Conservation (phyloP, 2,113 vertebrate species). For the Phaetusa simplex region DNA sequence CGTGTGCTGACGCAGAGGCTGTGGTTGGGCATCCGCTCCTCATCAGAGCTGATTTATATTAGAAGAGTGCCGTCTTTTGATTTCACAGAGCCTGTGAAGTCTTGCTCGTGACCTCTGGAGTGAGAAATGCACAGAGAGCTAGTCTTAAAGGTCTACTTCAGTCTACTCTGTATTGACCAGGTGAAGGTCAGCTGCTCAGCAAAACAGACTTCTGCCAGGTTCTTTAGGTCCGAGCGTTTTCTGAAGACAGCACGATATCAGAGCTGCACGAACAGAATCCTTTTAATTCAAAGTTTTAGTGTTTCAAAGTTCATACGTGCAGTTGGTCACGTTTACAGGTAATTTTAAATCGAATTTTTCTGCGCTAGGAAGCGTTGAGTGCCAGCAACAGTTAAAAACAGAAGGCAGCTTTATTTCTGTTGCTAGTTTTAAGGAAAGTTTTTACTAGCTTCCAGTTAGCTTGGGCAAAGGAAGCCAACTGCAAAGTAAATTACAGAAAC, state of each 20-base stretch:
- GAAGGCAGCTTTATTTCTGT: not conserved
- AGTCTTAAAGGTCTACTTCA: not conserved
- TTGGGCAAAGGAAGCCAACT: not conserved
- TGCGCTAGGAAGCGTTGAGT: not conserved
- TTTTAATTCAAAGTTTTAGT: not conserved
- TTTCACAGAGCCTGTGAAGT: not conserved
- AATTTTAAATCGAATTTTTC: not conserved
- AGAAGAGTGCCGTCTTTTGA: not conserved
- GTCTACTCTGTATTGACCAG: not conserved
- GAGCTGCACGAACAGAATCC: not conserved
- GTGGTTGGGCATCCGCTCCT: not conserved
- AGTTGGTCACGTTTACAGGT: not conserved
- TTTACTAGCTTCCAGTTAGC: not conserved
- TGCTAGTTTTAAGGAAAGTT: not conserved
- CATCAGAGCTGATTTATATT: not conserved
- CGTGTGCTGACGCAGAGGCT: rapidly evolving
- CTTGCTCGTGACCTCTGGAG: not conserved
- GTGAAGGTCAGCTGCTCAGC: not conserved
- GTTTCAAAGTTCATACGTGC: not conserved
- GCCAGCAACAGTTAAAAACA: not conserved
- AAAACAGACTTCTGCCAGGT: not conserved
- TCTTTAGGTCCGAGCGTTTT: not conserved
- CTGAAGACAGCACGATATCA: not conserved
- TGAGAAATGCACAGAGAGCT: not conserved
- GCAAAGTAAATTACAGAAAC: not conserved